These are phyloP conservation scores for Salvelinus namaycush DNA, from an alignment of 2,113 vertebrate genomes.

Conservation along the genomic window DNA sequence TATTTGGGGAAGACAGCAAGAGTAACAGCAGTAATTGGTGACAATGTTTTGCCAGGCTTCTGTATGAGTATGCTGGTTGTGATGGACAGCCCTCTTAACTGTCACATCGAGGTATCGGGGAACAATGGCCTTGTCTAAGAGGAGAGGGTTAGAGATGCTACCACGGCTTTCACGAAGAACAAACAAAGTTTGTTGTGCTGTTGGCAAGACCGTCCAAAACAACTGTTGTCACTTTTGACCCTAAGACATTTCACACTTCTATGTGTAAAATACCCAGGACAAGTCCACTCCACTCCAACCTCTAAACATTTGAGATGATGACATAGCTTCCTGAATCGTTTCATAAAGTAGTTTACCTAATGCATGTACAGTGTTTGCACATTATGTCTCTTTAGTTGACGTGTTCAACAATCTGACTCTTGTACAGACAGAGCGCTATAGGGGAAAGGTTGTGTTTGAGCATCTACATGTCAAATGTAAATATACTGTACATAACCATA, in stretches of 20 bases:
- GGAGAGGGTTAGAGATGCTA: background rate
- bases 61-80: slow-evolving; percentile 4
- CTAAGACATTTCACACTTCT: too few relatives aligned
- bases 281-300: too few relatives aligned
- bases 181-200: slow-evolving; percentile 33
- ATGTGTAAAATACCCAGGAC: too few relatives aligned
- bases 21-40: too few relatives aligned
- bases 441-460: background rate
- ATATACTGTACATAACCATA: background rate
- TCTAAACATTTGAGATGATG: background rate
- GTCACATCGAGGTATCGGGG: slow-evolving; percentile 50
- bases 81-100: slow-evolving; percentile 44
- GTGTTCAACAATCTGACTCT: background rate
- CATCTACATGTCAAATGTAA: background rate
- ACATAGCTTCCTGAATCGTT: background rate
- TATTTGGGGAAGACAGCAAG: too few relatives aligned
- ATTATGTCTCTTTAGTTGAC: background rate
- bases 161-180: background rate
- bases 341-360: background rate
- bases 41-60: background rate
- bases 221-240: slow-evolving; percentile 52
- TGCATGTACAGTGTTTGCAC: background rate
- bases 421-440: background rate
- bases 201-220: slow-evolving; percentile 71
- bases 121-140: background rate